Evolutionary conservation across 2,888 invertebrate species (phyloP), one percentile per base, ranked within the genome.

Genomic region (Physocephala rufipes): DNA sequence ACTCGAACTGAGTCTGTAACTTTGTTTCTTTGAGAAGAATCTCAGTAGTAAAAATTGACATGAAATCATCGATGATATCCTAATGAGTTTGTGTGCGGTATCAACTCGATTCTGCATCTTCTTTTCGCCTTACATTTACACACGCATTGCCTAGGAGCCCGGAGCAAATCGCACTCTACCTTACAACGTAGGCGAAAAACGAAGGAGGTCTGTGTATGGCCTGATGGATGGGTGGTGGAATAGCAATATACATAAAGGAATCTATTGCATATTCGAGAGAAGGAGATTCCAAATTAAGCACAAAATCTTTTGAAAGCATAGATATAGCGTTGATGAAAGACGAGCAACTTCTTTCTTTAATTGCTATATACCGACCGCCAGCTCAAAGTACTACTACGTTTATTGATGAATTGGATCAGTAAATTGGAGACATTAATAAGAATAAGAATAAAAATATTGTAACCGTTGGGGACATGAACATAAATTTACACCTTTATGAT

Each of bases 391-490:
- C 21, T 16, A 45, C 16, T 7, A 15, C 9, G 30, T 71, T 71
- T 24, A 30, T 55, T 9, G 21, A 19, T n/a, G 71, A 67, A 26
- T 36, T 71, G 1, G 65, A 58, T 4, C 13, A 28, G 28, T 21
- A 2, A 5, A 15, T 67, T 45, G 67, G 49, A 28, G 43, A 62
- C 15, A 64, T 64, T n/a, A n/a, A n/a, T n/a, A 43, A 43, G 19
- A 62, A 30, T n/a, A 43, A 13, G 1, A 53, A 62, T 15, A 15
- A 64, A 16, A 58, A 67, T 5, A 21, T 58, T 0, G 49, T 63
- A 28, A 19, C 64, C 5, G 43, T 63, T 2, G 63, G 71, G n/a
- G 71, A 71, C 49, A 67, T 67, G 30, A 71, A 71, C 16, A 47
- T 71, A 9, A 30, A 71, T 30, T 61, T 36, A 16, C 30, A 30